phyloP scores from a whole-genome alignment of 30 jellyfish, hydroid and myxozoan species.

The Turritopsis dohrnii region DNA sequence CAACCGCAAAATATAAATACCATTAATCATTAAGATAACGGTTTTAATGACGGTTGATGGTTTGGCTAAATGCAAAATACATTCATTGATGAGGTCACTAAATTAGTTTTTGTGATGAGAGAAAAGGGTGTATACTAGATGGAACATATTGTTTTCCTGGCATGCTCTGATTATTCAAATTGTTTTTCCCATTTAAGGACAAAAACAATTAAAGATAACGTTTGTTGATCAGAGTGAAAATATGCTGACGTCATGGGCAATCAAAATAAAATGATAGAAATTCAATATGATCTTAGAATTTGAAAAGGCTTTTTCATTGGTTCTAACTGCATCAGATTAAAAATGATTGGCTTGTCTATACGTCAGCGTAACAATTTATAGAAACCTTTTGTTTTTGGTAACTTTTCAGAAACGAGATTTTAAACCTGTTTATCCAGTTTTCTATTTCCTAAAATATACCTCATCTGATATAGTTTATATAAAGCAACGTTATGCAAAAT shows the following conservation, averaged over 20 bases:
- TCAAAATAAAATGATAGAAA: not conserved
- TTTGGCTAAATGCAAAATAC: not conserved
- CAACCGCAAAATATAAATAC: not conserved
- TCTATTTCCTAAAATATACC: not conserved
- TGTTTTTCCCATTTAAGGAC: not conserved
- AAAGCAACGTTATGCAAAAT: not conserved
- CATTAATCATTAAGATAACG: not conserved
- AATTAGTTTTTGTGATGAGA: not conserved
- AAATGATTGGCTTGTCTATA: not conserved
- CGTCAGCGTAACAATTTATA: not conserved
- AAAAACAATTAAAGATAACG: not conserved
- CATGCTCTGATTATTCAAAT: not conserved
- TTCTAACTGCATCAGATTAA: not conserved
- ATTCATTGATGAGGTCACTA: not conserved
- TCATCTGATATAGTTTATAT: not conserved
- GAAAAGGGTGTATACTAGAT: not conserved
- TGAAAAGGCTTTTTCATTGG: not conserved
- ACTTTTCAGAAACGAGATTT: not conserved
- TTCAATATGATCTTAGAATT: not conserved
- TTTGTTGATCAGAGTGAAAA: not conserved
- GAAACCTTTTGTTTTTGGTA: not conserved
- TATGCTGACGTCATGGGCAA: not conserved
- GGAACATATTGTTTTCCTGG: not conserved
- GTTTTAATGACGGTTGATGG: not conserved
- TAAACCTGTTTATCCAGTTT: not conserved